Evolutionary conservation across 2,797 vertebrate genomes (phyloP).

Genomic region (Carduelis carduelis): DNA sequence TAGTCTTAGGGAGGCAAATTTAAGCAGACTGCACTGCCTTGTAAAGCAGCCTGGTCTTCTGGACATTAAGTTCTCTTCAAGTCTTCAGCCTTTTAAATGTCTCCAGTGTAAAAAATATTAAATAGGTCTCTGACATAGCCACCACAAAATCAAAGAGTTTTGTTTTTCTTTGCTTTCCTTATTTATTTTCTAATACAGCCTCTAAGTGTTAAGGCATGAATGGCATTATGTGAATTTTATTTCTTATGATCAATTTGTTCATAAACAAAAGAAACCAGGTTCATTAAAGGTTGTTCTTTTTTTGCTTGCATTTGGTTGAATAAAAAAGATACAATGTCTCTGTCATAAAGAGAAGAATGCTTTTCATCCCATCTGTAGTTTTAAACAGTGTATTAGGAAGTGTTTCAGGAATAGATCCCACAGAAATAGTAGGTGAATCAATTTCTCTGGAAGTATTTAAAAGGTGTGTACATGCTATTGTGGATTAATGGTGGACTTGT

Average conservation of each 20-base stretch:
- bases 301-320: not conserved
- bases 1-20: not conserved
- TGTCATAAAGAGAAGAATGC: not conserved
- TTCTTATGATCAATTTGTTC: not conserved
- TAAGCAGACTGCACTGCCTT: not conserved
- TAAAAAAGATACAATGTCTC: not conserved
- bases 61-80: not conserved
- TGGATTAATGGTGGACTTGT: not conserved
- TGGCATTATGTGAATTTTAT: not conserved
- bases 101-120: not conserved
- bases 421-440: not conserved
- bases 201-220: not conserved
- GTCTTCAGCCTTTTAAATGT: not conserved
- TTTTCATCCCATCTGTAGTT: not conserved
- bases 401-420: not conserved
- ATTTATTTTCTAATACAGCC: not conserved
- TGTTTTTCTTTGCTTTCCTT: not conserved
- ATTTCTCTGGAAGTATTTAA: not conserved
- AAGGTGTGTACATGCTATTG: not conserved
- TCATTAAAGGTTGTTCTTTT: not conserved
- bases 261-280: not conserved
- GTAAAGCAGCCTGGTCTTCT: not conserved
- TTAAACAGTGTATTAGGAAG: not conserved
- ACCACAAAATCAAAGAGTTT: not conserved
- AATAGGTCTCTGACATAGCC: not conserved